Base-by-base conservation (phyloP, 2,797 vertebrate species). In the Halcyon badia region DNA sequence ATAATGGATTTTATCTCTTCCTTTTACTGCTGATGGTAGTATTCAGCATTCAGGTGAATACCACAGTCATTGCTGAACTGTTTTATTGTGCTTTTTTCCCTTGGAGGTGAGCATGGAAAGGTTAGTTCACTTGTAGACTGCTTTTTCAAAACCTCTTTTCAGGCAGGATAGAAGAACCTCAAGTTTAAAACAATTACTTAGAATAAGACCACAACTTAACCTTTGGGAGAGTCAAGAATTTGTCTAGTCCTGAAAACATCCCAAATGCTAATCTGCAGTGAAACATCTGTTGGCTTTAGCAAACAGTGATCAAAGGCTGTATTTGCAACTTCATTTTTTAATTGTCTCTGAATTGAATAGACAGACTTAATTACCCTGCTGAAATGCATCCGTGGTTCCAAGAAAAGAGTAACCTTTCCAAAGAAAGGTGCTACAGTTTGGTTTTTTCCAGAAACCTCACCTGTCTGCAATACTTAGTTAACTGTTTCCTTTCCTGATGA, bases 1-100 rank as follows among this genome's bases (percentile, higher is more conserved):
- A 5, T 20, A n/a, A 11, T 31, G 51, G 24, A 2, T 14, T 87
- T 94, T 35, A 5, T 56, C 42, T 65, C 17, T 82, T 73, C 60
- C 37, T 35, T 8, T 66, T 31, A 31, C 46, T 82, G 66, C 46
- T 52, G 4, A 10, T 16, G 20, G 48, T 19, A 49, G 8, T 28
- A 41, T 46, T 73, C 26, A 26, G 71, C 7, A 2, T 72, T 28
- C 30, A 24, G 24, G 42, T 37, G 41, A 85, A 24, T 68, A 48
- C 11, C 2, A 0, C 0, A 1, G 20, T 66, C 58, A 10, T 21
- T 25, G 26, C 18, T 58, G 31, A 62, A 39, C 39, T 26, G 21
- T 1, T 56, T 20, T 12, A 31, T 52, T 30, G 14, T 52, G 17
- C 28, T 52, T 5, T 65, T 44, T 35, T 60, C 30, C 16, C 24